Base-by-base conservation (phyloP, 2,797 vertebrate species). In the Synaphobranchus kaupii region DNA sequence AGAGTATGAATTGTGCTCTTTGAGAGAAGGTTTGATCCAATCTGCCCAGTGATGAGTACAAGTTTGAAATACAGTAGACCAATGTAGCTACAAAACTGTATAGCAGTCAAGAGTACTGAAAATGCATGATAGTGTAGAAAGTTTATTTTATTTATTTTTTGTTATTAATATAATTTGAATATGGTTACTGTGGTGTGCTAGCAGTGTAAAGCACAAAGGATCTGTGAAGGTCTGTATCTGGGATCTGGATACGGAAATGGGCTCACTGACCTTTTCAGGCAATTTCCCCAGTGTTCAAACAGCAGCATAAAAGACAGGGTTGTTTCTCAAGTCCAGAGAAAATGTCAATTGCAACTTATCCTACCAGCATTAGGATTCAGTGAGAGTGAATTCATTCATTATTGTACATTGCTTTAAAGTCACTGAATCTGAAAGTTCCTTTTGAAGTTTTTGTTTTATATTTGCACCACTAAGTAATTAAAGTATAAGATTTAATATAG, bases 261-360 rank as follows among this genome's bases (percentile, higher is more conserved):
- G 96, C 95, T 96, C 95, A 95, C 94, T 97, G 96, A 96, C 96
- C 95, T 97, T 96, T 97, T 93, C 89, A 86, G 94, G 94, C 95
- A 95, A 95, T 96, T 96, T 96, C 95, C 95, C 95, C 94, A 93
- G 92, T 93, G 94, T 96, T 96, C 95, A 96, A 96, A 96, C 95
- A 95, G 94, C 94, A 95, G 94, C 95, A 97, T 96, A 94, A 96
- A 97, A 96, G 96, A 95, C 92, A 89, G 92, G 95, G 93, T 96
- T 97, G 96, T 97, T 96, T 96, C 95, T 95, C 95, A 96, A 95
- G 95, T 96, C 93, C 92, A 85, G 92, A 92, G 71, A 95, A 96
- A 97, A 96, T 97, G 96, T 96, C 96, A 97, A 94, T 96, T 96
- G 96, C 95, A 97, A 97, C 95, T 95, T 96, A 97, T 97, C 95